phyloP scores from a whole-genome alignment of 2,797 vertebrate genomes.

The Sebastes cheni region DNA sequence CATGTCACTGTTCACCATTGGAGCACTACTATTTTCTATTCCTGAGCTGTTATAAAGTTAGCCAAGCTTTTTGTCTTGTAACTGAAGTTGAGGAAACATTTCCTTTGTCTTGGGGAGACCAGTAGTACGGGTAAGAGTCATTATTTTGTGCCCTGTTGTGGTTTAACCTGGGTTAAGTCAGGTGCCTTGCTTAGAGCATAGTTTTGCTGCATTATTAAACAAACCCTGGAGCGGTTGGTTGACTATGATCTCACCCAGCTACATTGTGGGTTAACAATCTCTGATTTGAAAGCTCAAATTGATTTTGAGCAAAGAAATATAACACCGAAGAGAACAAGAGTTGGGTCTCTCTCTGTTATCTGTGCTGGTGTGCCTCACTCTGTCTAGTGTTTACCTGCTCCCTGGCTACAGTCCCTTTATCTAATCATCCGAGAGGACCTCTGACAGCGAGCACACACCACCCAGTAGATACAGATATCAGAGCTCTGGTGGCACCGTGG shows the following conservation, averaged over 20 bases:
- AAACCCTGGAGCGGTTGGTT: neutral
- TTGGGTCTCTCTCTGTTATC: neutral
- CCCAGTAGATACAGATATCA: constrained; percentile 28
- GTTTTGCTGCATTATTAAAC: constrained; percentile 10
- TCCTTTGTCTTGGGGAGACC: rapidly evolving
- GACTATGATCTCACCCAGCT: neutral
- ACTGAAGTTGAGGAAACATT: neutral
- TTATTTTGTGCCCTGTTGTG: neutral
- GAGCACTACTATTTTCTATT: neutral
- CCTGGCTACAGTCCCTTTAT: constrained; percentile 23
- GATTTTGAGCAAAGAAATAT: neutral
- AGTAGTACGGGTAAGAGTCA: neutral
- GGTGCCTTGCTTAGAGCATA: neutral
- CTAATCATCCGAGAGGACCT: constrained; percentile 38
- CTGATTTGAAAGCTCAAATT: neutral
- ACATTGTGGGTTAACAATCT: neutral
- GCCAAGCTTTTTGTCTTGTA: neutral
- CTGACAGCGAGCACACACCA: constrained; percentile 29
- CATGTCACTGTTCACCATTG: too few relatives aligned
- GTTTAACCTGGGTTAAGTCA: neutral
- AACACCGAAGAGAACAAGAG: neutral
- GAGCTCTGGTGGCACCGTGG: neutral
- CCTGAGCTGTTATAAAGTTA: neutral
- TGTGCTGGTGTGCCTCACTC: neutral
- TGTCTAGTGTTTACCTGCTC: constrained; percentile 8